These are phyloP conservation scores for Drosophila atroscutellata DNA, from an alignment of 2,888 invertebrate species.

Conservation along the genomic window DNA sequence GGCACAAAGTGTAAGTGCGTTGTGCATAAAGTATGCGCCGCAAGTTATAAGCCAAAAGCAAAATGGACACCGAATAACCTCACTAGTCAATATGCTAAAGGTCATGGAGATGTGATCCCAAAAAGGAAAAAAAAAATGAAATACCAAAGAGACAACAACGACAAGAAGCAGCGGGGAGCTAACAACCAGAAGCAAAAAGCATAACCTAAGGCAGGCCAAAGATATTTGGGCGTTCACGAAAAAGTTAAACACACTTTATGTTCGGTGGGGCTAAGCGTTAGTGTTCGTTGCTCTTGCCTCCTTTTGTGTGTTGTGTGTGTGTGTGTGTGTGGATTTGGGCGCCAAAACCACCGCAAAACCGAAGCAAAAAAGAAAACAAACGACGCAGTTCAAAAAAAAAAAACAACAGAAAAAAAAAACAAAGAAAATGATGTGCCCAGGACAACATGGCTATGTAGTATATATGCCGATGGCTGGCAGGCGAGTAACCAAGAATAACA, in stretches of 20 bases:
- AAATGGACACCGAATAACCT: slow-evolving; percentile 68
- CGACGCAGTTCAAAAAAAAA: slow-evolving; percentile 43
- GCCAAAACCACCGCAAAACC: slow-evolving; percentile 50
- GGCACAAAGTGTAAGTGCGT: slow-evolving; percentile 67
- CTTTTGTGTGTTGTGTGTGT: neutral
- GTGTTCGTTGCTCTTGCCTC: slow-evolving; percentile 14
- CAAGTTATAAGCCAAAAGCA: slow-evolving; percentile 68
- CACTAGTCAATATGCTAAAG: slow-evolving; percentile 76
- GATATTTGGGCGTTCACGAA: slow-evolving; percentile 72
- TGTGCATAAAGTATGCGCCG: slow-evolving; percentile 73
- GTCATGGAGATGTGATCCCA: slow-evolving; percentile 49
- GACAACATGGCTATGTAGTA: slow-evolving; percentile 45
- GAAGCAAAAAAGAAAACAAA: slow-evolving; percentile 57
- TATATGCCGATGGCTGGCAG: slow-evolving; percentile 37
- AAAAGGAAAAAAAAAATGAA: neutral
- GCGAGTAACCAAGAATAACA: slow-evolving; percentile 43
- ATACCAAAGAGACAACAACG: slow-evolving; percentile 3
- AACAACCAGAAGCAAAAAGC: slow-evolving; percentile 34
- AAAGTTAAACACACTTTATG: slow-evolving; percentile 75
- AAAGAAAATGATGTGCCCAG: slow-evolving; percentile 67
- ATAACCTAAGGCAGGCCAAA: slow-evolving; percentile 71
- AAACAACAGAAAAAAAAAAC: slow-evolving; percentile 12
- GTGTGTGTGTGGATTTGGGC: slow-evolving; percentile 49
- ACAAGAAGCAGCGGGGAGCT: slow-evolving; percentile 34
- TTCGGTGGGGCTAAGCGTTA: slow-evolving; percentile 52